Conservation (phyloP, 1,140 invertebrate genomes). For the Nephotettix cincticeps region DNA sequence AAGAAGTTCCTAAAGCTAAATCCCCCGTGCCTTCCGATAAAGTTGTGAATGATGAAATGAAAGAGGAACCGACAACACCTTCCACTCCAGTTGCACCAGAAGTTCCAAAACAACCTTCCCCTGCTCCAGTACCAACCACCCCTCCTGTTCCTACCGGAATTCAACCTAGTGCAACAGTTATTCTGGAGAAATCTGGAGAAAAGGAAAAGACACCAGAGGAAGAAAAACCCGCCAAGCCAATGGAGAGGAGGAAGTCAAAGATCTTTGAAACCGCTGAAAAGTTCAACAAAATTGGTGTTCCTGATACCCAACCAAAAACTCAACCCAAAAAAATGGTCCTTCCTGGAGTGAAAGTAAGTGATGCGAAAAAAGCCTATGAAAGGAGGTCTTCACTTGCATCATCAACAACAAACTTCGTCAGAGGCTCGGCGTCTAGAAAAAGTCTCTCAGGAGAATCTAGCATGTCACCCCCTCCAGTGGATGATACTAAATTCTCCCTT, state of each 20-base stretch:
- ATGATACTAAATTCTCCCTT: slow-evolving; percentile 36
- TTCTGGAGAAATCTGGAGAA: slow-evolving; percentile 22
- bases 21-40: background rate
- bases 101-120: background rate
- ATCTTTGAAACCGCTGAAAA: slow-evolving; percentile 71
- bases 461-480: slow-evolving; percentile 15
- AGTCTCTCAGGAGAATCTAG: slow-evolving; percentile 24
- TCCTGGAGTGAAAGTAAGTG: slow-evolving; percentile 77
- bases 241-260: slow-evolving; percentile 60
- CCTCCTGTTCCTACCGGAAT: slow-evolving; percentile 30
- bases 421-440: slow-evolving; percentile 25
- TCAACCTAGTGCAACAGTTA: background rate
- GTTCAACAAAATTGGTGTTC: slow-evolving; percentile 59
- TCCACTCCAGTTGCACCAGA: slow-evolving; percentile 40
- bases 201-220: slow-evolving; percentile 45
- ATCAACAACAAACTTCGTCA: slow-evolving; percentile 2
- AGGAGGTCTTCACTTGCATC: slow-evolving; percentile 59
- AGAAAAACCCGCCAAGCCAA: slow-evolving; percentile 45
- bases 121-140: background rate
- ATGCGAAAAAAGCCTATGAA: slow-evolving; percentile 83
- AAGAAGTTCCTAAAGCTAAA: slow-evolving; percentile 18
- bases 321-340: slow-evolving; percentile 80
- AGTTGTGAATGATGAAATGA: slow-evolving; percentile 18
- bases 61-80: slow-evolving; percentile 22
- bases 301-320: slow-evolving; percentile 44